Percentiles rank a stretch among this genome's conserved stretches.
Evolutionary conservation across 2,113 vertebrate genomes (phyloP).

Genomic region (Myocastor coypus): DNA sequence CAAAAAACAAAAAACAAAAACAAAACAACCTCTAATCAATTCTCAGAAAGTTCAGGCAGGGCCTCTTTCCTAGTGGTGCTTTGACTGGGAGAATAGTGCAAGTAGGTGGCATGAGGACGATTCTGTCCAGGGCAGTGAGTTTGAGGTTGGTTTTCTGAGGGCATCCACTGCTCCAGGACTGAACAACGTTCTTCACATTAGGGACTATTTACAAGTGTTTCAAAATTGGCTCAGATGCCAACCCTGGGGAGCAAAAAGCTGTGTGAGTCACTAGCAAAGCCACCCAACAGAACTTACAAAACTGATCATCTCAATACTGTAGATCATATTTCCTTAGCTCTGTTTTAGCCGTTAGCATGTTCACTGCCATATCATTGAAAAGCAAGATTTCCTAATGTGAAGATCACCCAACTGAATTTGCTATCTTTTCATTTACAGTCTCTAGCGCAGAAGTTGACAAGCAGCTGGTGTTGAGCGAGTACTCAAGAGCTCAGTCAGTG

Average conservation of each 20-base stretch:
- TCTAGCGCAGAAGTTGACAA: conserved; percentile 6
- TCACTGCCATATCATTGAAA: not conserved
- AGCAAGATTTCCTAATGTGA: conserved; percentile 29
- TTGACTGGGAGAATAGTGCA: not conserved
- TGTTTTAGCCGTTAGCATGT: not conserved
- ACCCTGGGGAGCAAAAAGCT: not conserved
- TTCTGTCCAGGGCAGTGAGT: not conserved
- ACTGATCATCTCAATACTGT: not conserved
- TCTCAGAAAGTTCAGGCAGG: not conserved
- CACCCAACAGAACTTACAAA: conserved; percentile 17
- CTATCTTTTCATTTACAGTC: not conserved
- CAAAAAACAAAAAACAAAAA: no score
- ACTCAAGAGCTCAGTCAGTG: not conserved
- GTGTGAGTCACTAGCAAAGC: not conserved
- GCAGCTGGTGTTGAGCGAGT: not conserved
- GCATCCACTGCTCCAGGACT: not conserved
- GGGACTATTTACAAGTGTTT: not conserved
- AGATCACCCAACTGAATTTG: not conserved
- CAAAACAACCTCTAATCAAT: no score
- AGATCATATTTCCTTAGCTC: not conserved
- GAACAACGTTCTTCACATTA: not conserved
- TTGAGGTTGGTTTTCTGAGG: not conserved
- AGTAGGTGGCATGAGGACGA: not conserved
- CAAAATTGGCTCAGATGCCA: conserved; percentile 9
- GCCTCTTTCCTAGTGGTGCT: not conserved